These are phyloP conservation scores for Altica lythri DNA, from an alignment of 2,888 invertebrate genomes.

Conservation along the genomic window DNA sequence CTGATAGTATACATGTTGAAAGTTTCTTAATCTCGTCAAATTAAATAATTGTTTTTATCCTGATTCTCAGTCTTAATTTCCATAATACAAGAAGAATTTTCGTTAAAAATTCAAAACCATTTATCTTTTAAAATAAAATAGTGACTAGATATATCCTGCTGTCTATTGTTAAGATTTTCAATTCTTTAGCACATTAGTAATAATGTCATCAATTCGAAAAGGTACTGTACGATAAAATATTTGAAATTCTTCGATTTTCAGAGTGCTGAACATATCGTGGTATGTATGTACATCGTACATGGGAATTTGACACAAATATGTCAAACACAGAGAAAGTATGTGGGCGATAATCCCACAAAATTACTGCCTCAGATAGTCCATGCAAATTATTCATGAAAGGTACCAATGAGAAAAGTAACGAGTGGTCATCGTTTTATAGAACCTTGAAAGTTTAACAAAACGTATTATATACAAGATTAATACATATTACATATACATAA, in stretches of 20 bases:
- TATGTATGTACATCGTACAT: conserved; percentile 18
- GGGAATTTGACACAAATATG: conserved; percentile 35
- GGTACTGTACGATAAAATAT: conserved; percentile 4
- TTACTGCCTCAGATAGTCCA: conserved; percentile 3
- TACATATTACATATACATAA: too few species aligned
- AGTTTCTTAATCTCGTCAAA: too few species aligned
- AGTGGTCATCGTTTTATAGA: too few species aligned
- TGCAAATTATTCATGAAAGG: conserved; percentile 5
- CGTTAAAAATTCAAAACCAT: neutral
- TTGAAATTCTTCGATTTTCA: conserved; percentile 12
- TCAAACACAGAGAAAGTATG: conserved; percentile 31
- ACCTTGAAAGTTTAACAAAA: too few species aligned
- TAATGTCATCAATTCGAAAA: neutral
- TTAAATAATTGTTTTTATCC: neutral
- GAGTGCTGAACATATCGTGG: conserved; percentile 14
- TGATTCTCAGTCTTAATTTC: neutral
- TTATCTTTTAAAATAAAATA: neutral
- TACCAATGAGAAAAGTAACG: neutral
- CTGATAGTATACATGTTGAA: too few species aligned
- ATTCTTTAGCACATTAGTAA: conserved; percentile 1
- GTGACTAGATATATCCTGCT: neutral
- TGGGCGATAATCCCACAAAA: conserved; percentile 7
- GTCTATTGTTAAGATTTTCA: neutral
- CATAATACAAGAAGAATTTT: conserved; percentile 7
- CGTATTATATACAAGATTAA: too few species aligned